Evolutionary conservation across 2,113 vertebrate species (phyloP).

Genomic region (Hyaena hyaena): DNA sequence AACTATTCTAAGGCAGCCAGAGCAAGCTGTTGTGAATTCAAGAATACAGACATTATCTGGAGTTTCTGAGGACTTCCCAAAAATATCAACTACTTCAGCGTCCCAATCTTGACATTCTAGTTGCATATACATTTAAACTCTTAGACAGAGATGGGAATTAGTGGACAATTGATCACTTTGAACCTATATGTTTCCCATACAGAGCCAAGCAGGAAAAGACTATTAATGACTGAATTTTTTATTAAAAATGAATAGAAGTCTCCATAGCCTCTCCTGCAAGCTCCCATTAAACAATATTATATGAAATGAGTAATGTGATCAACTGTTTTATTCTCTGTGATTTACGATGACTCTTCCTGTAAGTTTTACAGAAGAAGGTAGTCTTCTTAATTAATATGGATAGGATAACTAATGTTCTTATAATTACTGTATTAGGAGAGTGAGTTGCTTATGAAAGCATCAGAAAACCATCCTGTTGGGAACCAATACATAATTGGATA

Average conservation of each 20-base stretch:
- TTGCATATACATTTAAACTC: not conserved
- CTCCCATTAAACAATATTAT: not conserved
- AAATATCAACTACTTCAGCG: not conserved
- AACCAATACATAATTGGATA: not conserved
- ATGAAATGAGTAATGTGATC: not conserved
- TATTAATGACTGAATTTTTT: not conserved
- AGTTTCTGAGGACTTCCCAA: not conserved
- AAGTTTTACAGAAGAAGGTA: constrained; percentile 3
- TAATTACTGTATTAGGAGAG: not conserved
- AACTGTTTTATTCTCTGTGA: not conserved
- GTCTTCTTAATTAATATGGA: not conserved
- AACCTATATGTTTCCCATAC: not conserved
- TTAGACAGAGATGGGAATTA: not conserved
- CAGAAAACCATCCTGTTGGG: not conserved
- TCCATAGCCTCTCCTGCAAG: not conserved
- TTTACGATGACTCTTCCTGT: not conserved
- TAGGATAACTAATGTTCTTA: not conserved
- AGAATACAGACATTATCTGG: not conserved
- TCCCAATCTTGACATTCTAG: not conserved
- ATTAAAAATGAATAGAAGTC: constrained; percentile 5
- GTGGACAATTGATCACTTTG: not conserved
- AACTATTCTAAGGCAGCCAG: not conserved
- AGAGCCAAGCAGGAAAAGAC: not conserved
- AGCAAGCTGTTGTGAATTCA: not conserved
- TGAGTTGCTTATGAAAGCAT: not conserved